Conservation (phyloP, 2,113 vertebrate species). For the Epinephelus lanceolatus region DNA sequence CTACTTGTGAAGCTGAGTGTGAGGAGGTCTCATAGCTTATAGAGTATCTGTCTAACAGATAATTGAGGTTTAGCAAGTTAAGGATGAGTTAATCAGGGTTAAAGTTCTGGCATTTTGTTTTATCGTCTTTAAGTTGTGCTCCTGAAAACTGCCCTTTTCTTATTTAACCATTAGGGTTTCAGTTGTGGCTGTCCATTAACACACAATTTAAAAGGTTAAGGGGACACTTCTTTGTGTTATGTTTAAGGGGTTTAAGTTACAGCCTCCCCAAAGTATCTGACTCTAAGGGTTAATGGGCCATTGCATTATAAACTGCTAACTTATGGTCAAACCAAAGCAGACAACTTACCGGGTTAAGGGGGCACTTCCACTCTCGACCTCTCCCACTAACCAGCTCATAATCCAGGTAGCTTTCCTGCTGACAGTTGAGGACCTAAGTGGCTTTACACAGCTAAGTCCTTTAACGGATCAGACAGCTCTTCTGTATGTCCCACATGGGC, state of each 20-base stretch:
- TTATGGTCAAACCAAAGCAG: slow-evolving; percentile 42
- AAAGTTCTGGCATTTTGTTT: not conserved
- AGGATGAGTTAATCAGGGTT: slow-evolving; percentile 16
- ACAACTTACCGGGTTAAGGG: slow-evolving; percentile 38
- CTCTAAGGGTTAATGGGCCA: slow-evolving; percentile 21
- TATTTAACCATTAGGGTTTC: not conserved
- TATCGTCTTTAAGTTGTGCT: slow-evolving; percentile 5
- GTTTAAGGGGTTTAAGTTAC: slow-evolving; percentile 29
- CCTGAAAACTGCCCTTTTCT: not conserved
- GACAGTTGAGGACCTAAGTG: slow-evolving; percentile 57
- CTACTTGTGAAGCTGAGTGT: no score
- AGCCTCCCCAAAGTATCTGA: not conserved
- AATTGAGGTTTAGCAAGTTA: slow-evolving; percentile 16
- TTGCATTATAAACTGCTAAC: slow-evolving; percentile 18
- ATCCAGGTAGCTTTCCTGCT: slow-evolving; percentile 58
- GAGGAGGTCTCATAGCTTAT: not conserved
- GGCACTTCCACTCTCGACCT: slow-evolving; percentile 26
- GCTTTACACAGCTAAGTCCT: slow-evolving; percentile 67
- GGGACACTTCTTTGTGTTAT: not conserved
- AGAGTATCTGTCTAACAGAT: not conserved
- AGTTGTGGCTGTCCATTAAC: not conserved
- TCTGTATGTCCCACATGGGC: slow-evolving; percentile 23
- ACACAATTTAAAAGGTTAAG: slow-evolving; percentile 15
- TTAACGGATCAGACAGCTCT: slow-evolving; percentile 66
- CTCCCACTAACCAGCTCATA: slow-evolving; percentile 35